Percentiles rank a stretch among this genome's conserved stretches.
Conservation (phyloP, 2,797 vertebrate species). For the Babyrousa celebensis region DNA sequence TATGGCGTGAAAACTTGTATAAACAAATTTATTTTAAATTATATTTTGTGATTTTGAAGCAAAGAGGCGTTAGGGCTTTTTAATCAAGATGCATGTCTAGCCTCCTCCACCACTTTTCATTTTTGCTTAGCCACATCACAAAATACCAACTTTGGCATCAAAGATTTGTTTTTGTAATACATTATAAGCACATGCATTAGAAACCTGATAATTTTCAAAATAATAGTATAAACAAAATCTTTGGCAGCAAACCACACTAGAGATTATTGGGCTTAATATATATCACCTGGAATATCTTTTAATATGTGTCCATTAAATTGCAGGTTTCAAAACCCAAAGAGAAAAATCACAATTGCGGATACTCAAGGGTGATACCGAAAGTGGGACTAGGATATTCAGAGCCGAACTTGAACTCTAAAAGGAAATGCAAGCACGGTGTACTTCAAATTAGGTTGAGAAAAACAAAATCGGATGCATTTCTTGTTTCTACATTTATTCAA, state of each 20-base stretch:
- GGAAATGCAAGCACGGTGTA: conserved; percentile 82
- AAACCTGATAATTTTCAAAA: conserved; percentile 76
- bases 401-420: conserved; percentile 83
- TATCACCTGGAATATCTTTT: conserved; percentile 87
- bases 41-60: conserved; percentile 81
- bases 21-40: conserved; percentile 69
- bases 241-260: conserved; percentile 84
- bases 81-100: conserved; percentile 27
- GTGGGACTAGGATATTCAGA: conserved; percentile 74
- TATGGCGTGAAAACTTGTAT: conserved; percentile 67
- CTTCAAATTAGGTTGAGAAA: conserved; percentile 75
- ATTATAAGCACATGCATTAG: conserved; percentile 80
- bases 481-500: conserved; percentile 45
- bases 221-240: conserved; percentile 69
- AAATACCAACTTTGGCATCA: conserved; percentile 75
- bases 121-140: conserved; percentile 76
- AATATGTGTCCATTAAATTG: conserved; percentile 82
- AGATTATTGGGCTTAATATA: conserved; percentile 87
- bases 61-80: conserved; percentile 10
- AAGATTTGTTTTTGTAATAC: conserved; percentile 80
- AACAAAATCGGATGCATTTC: conserved; percentile 55
- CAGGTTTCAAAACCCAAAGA: conserved; percentile 83
- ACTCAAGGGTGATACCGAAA: conserved; percentile 75
- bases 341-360: conserved; percentile 82
- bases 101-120: conserved; percentile 48